Percentiles rank a stretch among this genome's conserved stretches.
Conservation (phyloP, 2,797 vertebrate species). For the Pelochelys cantorii region DNA sequence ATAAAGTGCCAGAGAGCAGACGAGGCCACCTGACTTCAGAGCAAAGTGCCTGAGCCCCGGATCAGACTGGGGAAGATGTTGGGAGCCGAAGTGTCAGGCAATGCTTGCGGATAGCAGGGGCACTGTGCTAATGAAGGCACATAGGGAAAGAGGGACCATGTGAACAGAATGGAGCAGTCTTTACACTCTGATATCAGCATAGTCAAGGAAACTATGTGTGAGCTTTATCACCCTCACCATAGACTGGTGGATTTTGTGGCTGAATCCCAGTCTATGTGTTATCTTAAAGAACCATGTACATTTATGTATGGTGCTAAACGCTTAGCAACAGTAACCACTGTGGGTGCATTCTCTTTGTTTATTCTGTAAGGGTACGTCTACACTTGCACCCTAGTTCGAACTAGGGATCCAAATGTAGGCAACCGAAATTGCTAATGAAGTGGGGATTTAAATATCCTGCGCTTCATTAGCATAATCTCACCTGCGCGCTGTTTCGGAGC, state of each 20-base stretch:
- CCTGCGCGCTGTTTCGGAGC: too few relatives aligned
- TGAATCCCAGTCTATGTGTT: fast-evolving
- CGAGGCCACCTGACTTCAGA: not conserved
- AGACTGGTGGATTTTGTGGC: fast-evolving
- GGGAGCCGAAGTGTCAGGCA: not conserved
- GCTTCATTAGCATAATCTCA: too few relatives aligned
- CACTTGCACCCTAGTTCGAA: too few relatives aligned
- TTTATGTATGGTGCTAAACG: fast-evolving
- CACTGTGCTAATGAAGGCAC: not conserved
- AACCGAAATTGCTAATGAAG: too few relatives aligned
- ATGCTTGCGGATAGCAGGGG: not conserved
- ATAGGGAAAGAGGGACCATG: not conserved
- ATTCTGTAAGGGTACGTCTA: not conserved
- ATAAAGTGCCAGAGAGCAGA: not conserved
- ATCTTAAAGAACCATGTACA: not conserved
- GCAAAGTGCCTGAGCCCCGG: not conserved
- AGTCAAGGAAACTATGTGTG: not conserved
- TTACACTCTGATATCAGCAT: fast-evolving
- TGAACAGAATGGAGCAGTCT: not conserved
- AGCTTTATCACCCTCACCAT: not conserved
- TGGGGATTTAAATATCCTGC: too few relatives aligned
- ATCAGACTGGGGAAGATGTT: not conserved
- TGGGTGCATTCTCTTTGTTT: fast-evolving
- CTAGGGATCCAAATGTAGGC: too few relatives aligned
- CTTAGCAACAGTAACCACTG: fast-evolving